Evolutionary conservation across 2,113 vertebrate species (phyloP), one percentile per base, ranked within the genome.

Genomic region (Lethenteron reissneri): DNA sequence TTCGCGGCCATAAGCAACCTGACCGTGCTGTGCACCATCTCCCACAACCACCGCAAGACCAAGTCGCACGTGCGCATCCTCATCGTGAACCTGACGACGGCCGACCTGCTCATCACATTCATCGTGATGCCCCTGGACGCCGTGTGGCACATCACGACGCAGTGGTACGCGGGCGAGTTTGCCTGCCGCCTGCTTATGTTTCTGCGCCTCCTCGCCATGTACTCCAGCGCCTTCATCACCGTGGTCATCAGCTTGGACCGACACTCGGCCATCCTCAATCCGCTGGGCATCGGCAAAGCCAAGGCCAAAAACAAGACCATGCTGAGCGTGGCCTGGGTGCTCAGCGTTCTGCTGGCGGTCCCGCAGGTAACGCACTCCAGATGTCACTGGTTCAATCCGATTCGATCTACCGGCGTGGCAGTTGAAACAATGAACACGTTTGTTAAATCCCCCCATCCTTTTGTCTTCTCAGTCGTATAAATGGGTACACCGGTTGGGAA

Each of bases 161-260:
- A 88, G 79, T 88, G 86, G 86, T 80, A 86, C 0, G 85, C 83
- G 0, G 85, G 85, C 1, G 82, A 87, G 57, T 15, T 81, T 14
- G 78, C 80, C 72, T 87, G 86, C 80, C 83, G 82, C 74, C 68
- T 84, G 3, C 78, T 88, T 73, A 88, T 85, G 80, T 88, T 88
- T 77, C 82, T 86, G 57, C 87, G 87, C 78, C 80, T 88, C 71
- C 86, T 85, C n/a, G 84, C 86, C 3, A 87, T 88, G 86, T 85
- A 88, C 0, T 85, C 84, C 0, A 83, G 84, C 0, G 81, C 85
- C 8, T 79, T 88, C 74, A 83, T 88, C 75, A 82, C 86, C 10
- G 83, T 88, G 78, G 86, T 88, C 73, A 87, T 88, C 80, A 88
- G 86, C 76, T 74, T 88, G 76, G 86, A 88, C 73, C 78, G 85